A percentile compares a stretch with the other conserved stretches of the same genome.
Conservation (phyloP, 1,140 invertebrate genomes). For the Chrysoperla carnea region DNA sequence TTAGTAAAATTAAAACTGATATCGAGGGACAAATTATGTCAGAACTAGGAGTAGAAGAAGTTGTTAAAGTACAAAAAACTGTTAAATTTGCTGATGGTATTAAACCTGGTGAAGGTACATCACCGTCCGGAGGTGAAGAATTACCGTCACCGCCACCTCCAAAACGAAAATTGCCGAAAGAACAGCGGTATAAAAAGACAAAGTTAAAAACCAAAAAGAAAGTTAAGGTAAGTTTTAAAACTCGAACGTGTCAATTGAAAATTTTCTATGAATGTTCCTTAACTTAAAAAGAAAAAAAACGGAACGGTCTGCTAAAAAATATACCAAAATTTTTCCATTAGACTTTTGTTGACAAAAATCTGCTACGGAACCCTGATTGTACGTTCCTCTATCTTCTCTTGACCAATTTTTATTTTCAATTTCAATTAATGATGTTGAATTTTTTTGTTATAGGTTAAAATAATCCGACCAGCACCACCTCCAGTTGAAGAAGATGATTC, state of each 20-base stretch:
- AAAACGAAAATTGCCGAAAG: conserved; percentile 17
- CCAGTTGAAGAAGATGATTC: conserved; percentile 27
- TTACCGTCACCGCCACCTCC: conserved; percentile 42
- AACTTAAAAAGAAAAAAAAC: too few species aligned
- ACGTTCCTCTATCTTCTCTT: too few species aligned
- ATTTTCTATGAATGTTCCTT: too few species aligned
- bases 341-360: conserved; percentile 3
- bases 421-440: too few species aligned
- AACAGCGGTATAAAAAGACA: conserved; percentile 29
- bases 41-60: too few species aligned
- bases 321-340: conserved; percentile 2
- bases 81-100: conserved; percentile 46
- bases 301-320: too few species aligned
- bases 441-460: conserved; percentile 4
- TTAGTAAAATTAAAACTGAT: too few species aligned
- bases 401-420: too few species aligned
- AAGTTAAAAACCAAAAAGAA: conserved; percentile 30
- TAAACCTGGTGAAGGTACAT: conserved; percentile 43
- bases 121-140: conserved; percentile 41
- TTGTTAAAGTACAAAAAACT: conserved; percentile 14
- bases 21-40: too few species aligned
- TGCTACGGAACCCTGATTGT: too few species aligned
- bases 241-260: conserved; percentile 1
- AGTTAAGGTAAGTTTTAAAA: conserved; percentile 29
- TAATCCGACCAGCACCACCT: conserved; percentile 4